phyloP scores from a whole-genome alignment of 1,140 invertebrate species.

The Pygmarrhopalites habei region DNA sequence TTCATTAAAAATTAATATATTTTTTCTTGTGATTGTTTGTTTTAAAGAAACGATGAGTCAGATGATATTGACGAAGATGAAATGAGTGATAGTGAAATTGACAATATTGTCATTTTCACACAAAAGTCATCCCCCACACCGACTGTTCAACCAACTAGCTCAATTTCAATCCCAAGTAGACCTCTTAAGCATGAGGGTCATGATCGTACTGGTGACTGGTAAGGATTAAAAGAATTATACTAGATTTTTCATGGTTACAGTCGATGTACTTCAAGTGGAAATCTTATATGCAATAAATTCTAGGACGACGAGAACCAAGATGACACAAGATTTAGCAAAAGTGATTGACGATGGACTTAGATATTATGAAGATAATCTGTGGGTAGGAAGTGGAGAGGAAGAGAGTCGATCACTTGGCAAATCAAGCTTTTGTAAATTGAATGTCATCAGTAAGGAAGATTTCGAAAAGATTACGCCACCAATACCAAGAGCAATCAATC shows the following conservation, averaged over 20 bases:
- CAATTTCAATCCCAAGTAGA: slow-evolving; percentile 41
- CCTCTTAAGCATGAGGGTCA: slow-evolving; percentile 76
- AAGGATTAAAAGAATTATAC: too few relatives aligned
- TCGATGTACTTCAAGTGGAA: too few relatives aligned
- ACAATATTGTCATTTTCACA: slow-evolving; percentile 91
- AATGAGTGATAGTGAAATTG: slow-evolving; percentile 84
- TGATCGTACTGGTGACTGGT: slow-evolving; percentile 78
- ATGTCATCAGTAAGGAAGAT: slow-evolving; percentile 76
- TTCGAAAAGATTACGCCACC: slow-evolving; percentile 72
- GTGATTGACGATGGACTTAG: slow-evolving; percentile 91
- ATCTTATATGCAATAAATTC: too few relatives aligned
- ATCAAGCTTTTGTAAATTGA: slow-evolving; percentile 74
- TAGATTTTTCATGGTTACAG: too few relatives aligned
- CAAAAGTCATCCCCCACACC: slow-evolving; percentile 55
- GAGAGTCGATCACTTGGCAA: slow-evolving; percentile 1
- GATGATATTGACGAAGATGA: slow-evolving; percentile 62
- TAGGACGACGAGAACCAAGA: slow-evolving; percentile 76
- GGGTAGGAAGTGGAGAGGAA: neutral
- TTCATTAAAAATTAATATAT: too few relatives aligned
- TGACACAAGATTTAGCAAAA: slow-evolving; percentile 85
- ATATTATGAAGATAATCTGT: slow-evolving; percentile 89
- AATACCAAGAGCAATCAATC: slow-evolving; percentile 56
- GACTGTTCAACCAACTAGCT: slow-evolving; percentile 41
- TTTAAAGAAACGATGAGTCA: slow-evolving; percentile 58
- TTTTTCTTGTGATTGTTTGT: too few relatives aligned